Percentiles rank a stretch among this genome's conserved stretches.
These are phyloP conservation scores for Orius insidiosus DNA, from an alignment of 1,140 invertebrate species.

Conservation along the genomic window DNA sequence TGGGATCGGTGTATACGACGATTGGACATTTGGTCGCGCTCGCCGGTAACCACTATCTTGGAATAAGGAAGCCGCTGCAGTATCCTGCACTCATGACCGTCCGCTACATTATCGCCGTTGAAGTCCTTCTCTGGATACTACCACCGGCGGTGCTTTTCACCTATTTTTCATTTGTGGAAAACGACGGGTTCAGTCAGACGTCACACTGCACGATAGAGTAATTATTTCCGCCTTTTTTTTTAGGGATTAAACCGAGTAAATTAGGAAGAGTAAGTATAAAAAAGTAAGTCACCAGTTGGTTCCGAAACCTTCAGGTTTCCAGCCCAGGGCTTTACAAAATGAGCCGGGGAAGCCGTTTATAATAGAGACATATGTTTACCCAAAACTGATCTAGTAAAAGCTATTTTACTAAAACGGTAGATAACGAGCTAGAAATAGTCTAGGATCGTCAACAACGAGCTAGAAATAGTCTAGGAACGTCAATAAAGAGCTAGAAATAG, in stretches of 20 bases:
- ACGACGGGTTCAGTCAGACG: slow-evolving; percentile 28
- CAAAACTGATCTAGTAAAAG: too few species aligned
- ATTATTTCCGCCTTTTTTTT: neutral
- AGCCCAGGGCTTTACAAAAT: too few species aligned
- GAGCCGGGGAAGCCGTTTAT: too few species aligned
- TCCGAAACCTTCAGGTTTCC: too few species aligned
- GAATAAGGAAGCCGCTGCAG: slow-evolving; percentile 40
- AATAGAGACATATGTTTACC: too few species aligned
- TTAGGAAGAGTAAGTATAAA: too few species aligned
- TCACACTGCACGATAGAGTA: slow-evolving; percentile 8
- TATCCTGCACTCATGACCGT: slow-evolving; percentile 27
- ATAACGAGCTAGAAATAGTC: too few species aligned
- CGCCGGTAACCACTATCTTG: slow-evolving; percentile 49
- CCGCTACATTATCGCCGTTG: slow-evolving; percentile 26
- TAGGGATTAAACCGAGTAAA: neutral
- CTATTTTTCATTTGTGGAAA: slow-evolving; percentile 30
- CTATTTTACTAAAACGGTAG: too few species aligned
- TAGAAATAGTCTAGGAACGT: too few species aligned
- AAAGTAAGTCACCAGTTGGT: too few species aligned
- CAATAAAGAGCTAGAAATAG: too few species aligned
- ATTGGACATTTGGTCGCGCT: slow-evolving; percentile 44
- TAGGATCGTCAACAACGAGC: too few species aligned
- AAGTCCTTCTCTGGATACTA: slow-evolving; percentile 34
- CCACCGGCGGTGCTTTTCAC: slow-evolving; percentile 33
- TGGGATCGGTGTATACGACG: slow-evolving; percentile 38